Evolutionary conservation across 2,113 vertebrate genomes (phyloP).

Genomic region (Microtus oregoni): DNA sequence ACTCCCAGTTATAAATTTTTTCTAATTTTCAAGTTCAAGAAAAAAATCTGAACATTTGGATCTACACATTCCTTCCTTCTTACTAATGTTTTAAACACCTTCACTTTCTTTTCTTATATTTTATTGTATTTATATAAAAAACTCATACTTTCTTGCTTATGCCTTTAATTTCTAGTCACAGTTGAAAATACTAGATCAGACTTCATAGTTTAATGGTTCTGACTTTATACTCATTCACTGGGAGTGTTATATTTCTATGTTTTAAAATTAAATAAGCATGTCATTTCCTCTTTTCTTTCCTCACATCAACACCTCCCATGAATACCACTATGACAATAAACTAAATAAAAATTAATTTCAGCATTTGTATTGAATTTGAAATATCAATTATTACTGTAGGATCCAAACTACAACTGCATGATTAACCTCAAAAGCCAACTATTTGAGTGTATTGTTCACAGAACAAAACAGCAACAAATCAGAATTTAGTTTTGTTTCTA

Average conservation of each 20-base stretch:
- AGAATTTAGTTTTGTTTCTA: neutral
- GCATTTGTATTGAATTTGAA: neutral
- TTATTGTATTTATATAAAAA: slow-evolving; percentile 21
- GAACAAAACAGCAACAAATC: neutral
- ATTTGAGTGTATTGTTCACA: neutral
- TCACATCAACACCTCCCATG: neutral
- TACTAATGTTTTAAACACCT: slow-evolving; percentile 27
- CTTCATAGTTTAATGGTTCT: neutral
- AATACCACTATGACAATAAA: neutral
- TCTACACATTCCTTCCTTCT: slow-evolving; percentile 44
- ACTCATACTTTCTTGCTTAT: neutral
- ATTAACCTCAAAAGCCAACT: neutral
- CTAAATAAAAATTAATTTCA: slow-evolving; percentile 11
- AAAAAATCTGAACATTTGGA: slow-evolving; percentile 1
- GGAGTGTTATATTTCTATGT: neutral
- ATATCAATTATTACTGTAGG: neutral
- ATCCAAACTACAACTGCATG: neutral
- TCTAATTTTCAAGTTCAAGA: neutral
- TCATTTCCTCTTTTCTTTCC: neutral
- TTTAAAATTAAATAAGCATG: neutral
- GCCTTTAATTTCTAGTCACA: neutral
- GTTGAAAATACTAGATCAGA: neutral
- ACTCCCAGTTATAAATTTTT: neutral
- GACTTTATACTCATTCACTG: neutral
- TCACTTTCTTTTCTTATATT: slow-evolving; percentile 47